Evolutionary conservation across 2,113 vertebrate species (phyloP).

Genomic region (Actenoides hombroni): DNA sequence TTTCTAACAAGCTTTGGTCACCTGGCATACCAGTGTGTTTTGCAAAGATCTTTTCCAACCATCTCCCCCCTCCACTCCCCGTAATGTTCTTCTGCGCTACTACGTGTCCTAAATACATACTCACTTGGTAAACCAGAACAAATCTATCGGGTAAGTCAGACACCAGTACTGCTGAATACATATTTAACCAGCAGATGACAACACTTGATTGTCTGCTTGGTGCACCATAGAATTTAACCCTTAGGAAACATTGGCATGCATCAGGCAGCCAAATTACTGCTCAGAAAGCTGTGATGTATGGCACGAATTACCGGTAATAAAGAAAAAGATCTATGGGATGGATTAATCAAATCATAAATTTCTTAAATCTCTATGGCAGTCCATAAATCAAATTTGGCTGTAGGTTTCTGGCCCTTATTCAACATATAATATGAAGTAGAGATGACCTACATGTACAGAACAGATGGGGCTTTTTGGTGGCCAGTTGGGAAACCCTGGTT

Average conservation of each 20-base stretch:
- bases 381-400: conserved; percentile 36
- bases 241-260: background rate
- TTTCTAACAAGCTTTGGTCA: background rate
- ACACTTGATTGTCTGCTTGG: background rate
- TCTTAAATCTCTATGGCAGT: conserved; percentile 33
- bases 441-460: background rate
- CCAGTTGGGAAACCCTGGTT: background rate
- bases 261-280: conserved; percentile 12
- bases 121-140: conserved; percentile 33
- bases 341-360: conserved; percentile 68
- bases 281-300: conserved; percentile 11
- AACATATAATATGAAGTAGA: background rate
- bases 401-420: conserved; percentile 7
- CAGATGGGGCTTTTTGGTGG: background rate
- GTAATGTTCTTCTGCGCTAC: background rate
- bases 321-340: conserved; percentile 50
- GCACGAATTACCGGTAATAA: conserved; percentile 50
- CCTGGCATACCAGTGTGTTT: background rate
- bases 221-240: conserved; percentile 32
- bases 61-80: background rate
- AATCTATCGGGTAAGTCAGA: conserved; percentile 8
- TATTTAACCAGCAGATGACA: conserved; percentile 37
- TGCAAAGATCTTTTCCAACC: background rate
- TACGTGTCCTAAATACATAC: background rate
- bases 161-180: background rate